Conservation (phyloP, 2,888 invertebrate genomes). For the Pardosa pseudoannulata region DNA sequence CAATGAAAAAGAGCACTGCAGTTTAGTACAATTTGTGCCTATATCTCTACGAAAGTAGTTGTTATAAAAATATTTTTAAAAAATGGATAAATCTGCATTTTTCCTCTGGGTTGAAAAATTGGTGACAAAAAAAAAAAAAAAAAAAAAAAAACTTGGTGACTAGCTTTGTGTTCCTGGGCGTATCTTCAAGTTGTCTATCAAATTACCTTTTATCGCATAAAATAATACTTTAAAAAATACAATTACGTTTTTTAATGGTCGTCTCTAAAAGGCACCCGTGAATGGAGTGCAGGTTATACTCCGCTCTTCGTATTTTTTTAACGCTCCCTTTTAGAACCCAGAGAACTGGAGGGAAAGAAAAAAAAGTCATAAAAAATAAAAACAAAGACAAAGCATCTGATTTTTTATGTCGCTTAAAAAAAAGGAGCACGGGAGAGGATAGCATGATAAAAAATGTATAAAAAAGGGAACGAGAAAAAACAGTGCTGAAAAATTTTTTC, state of each 20-base stretch:
- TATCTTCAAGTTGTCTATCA: not conserved
- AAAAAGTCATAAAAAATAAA: conserved; percentile 30
- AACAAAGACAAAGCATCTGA: conserved; percentile 55
- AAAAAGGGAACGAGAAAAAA: conserved; percentile 19
- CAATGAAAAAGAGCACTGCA: too few relatives aligned
- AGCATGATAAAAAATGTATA: conserved; percentile 15
- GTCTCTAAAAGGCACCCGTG: not conserved
- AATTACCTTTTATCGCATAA: conserved; percentile 9
- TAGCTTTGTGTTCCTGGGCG: not conserved
- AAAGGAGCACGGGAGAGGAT: conserved; percentile 27
- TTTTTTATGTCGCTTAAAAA: conserved; percentile 56
- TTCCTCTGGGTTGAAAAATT: too few relatives aligned
- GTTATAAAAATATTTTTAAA: too few relatives aligned
- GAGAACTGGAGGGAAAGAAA: not conserved
- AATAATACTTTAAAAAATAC: not conserved
- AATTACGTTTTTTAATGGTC: not conserved
- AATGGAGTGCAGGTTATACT: not conserved
- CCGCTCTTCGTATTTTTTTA: not conserved
- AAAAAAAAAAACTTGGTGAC: too few relatives aligned
- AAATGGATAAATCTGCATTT: too few relatives aligned
- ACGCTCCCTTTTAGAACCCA: not conserved
- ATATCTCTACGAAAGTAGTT: too few relatives aligned
- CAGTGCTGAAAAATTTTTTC: conserved; percentile 58
- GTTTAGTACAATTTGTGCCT: too few relatives aligned
- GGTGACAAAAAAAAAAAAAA: too few relatives aligned